These are phyloP conservation scores for Ceratina japonica DNA, from an alignment of 1,140 invertebrate species.

Conservation along the genomic window DNA sequence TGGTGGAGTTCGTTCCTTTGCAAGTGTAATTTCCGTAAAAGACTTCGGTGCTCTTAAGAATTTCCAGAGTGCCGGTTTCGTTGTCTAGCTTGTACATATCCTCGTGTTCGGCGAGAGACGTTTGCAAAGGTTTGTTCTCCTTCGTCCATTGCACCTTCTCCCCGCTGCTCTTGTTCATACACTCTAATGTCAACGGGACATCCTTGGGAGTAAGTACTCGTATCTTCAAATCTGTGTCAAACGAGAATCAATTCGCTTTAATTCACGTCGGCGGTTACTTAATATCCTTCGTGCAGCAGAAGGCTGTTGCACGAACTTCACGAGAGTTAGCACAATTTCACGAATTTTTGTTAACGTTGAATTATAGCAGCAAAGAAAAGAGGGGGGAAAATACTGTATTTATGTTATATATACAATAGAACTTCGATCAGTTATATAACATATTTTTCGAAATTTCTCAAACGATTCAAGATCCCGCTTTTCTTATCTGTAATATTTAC, in stretches of 20 bases:
- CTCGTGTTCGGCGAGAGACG: constrained; percentile 22
- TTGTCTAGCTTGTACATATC: constrained; percentile 47
- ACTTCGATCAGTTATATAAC: background rate
- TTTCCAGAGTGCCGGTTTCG: constrained; percentile 55
- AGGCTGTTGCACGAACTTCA: background rate
- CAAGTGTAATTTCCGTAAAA: constrained; percentile 85
- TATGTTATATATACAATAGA: too few species aligned
- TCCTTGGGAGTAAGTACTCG: constrained; percentile 48
- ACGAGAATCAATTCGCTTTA: constrained; percentile 5
- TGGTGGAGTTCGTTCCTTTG: constrained; percentile 67
- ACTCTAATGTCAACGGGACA: constrained; percentile 48
- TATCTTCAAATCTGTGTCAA: constrained; percentile 58
- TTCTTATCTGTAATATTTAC: constrained; percentile 24
- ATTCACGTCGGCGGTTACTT: background rate
- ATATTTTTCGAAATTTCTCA: background rate
- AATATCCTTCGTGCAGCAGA: background rate
- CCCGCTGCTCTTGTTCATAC: constrained; percentile 40
- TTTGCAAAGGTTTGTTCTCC: constrained; percentile 36
- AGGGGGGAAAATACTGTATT: too few species aligned
- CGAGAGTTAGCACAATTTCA: background rate
- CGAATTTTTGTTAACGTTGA: background rate
- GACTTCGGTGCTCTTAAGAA: constrained; percentile 70
- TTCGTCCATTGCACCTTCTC: constrained; percentile 58
- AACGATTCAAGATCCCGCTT: background rate
- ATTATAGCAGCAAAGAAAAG: too few species aligned